Evolutionary conservation across 1,140 invertebrate genomes (phyloP).

Genomic region (Zaprionus tsacasi): DNA sequence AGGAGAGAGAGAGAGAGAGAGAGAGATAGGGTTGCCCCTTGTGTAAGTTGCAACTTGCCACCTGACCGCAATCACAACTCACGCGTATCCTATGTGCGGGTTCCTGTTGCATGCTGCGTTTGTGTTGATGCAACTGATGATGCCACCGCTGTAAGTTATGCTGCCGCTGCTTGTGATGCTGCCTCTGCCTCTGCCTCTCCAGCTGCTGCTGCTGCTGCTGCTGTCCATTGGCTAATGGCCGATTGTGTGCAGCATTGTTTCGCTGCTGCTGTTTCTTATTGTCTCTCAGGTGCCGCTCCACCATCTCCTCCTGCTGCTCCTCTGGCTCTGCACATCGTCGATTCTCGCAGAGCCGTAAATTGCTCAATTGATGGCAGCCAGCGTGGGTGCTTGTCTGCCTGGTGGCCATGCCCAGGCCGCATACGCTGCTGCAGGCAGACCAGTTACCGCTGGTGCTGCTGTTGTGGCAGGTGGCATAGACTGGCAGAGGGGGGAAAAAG

Average conservation of each 20-base stretch:
- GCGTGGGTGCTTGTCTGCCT: conserved; percentile 87
- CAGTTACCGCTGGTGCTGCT: conserved; percentile 85
- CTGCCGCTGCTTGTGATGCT: conserved; percentile 16
- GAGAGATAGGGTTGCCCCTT: not conserved
- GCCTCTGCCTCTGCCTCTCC: conserved; percentile 3
- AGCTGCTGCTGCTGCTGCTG: conserved; percentile 19
- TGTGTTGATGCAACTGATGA: conserved; percentile 54
- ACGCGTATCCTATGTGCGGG: conserved; percentile 78
- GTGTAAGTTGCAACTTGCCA: conserved; percentile 4
- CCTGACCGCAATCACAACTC: conserved; percentile 44
- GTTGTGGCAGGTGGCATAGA: conserved; percentile 84
- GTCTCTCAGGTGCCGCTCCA: conserved; percentile 26
- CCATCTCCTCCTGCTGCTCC: conserved; percentile 13
- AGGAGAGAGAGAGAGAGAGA: not conserved
- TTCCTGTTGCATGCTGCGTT: not conserved
- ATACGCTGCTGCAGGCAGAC: conserved; percentile 87
- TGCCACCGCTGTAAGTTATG: conserved; percentile 43
- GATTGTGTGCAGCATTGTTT: conserved; percentile 26
- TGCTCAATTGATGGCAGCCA: conserved; percentile 86
- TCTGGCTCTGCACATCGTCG: conserved; percentile 67
- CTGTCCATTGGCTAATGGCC: conserved; percentile 38
- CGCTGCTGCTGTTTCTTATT: conserved; percentile 51
- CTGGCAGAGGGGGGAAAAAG: conserved; percentile 44
- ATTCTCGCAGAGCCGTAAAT: conserved; percentile 87
- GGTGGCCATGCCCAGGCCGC: conserved; percentile 87